Evolutionary conservation across 2,113 vertebrate species (phyloP).

Genomic region (Chrysemys picta): DNA sequence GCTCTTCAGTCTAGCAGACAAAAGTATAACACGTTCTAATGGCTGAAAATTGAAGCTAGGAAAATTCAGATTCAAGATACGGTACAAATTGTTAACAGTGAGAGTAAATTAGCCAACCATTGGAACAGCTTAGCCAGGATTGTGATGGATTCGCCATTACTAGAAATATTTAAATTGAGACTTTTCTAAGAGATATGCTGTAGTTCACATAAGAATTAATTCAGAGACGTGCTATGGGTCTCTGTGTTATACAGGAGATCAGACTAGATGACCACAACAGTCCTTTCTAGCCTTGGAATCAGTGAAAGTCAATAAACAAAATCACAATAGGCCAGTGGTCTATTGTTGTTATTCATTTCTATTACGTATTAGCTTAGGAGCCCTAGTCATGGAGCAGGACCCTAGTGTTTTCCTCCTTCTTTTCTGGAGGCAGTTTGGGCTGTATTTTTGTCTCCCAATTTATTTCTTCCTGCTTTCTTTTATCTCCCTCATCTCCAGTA

Average conservation of each 20-base stretch:
- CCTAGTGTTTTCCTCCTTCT: neutral
- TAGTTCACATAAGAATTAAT: neutral
- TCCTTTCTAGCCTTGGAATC: no score
- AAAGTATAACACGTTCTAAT: neutral
- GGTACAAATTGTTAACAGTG: neutral
- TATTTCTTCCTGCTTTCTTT: neutral
- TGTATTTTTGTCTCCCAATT: neutral
- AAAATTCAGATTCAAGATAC: neutral
- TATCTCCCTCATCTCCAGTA: neutral
- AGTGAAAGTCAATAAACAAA: neutral
- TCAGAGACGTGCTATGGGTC: neutral
- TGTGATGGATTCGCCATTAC: neutral
- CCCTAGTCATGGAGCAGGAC: neutral
- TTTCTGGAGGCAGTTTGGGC: neutral
- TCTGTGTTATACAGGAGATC: neutral
- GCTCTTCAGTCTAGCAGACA: neutral
- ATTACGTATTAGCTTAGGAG: no score
- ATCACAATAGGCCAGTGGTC: neutral
- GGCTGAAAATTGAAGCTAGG: neutral
- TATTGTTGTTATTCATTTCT: neutral
- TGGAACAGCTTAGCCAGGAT: neutral
- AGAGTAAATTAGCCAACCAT: neutral
- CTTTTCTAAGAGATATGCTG: neutral
- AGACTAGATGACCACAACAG: neutral
- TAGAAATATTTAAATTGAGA: neutral